Percentiles rank a stretch among this genome's conserved stretches.
phyloP scores from a whole-genome alignment of 2,113 vertebrate species.

The Ceuthmochares aereus region DNA sequence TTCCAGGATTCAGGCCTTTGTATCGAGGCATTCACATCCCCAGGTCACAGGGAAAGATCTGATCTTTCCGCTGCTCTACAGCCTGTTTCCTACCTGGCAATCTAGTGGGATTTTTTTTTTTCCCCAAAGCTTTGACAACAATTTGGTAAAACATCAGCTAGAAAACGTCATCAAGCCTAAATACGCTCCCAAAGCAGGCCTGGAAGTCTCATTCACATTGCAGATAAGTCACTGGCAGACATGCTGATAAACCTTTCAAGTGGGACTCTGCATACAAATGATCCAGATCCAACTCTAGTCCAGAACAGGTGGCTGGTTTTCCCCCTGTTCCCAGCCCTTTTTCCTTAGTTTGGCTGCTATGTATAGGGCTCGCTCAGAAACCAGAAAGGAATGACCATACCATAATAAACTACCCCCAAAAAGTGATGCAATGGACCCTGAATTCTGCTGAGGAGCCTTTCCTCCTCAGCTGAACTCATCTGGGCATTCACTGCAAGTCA shows the following conservation, averaged over 20 bases:
- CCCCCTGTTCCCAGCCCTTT: not conserved
- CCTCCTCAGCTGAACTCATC: not conserved
- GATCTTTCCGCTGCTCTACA: not conserved
- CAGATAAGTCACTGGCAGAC: slow-evolving; percentile 33
- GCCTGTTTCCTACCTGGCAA: slow-evolving; percentile 15
- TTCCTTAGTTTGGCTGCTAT: not conserved
- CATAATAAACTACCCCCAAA: not conserved
- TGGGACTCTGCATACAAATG: slow-evolving; percentile 42
- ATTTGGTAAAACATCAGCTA: slow-evolving; percentile 9
- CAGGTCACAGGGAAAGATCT: not conserved
- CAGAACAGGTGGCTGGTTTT: not conserved
- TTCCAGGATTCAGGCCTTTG: not conserved
- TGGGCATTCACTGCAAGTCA: not conserved
- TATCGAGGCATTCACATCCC: not conserved
- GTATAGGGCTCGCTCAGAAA: not conserved
- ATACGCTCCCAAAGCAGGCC: not conserved
- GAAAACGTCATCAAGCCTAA: not conserved
- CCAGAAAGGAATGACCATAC: not conserved
- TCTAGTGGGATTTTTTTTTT: not conserved
- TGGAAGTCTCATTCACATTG: slow-evolving; percentile 37
- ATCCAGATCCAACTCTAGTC: not conserved
- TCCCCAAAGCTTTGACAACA: not conserved
- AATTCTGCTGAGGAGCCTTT: not conserved
- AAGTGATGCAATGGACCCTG: not conserved
- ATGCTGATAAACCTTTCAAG: slow-evolving; percentile 33